These are phyloP conservation scores for Drosophila fungiperda DNA, from an alignment of 2,888 invertebrate species.

Conservation along the genomic window DNA sequence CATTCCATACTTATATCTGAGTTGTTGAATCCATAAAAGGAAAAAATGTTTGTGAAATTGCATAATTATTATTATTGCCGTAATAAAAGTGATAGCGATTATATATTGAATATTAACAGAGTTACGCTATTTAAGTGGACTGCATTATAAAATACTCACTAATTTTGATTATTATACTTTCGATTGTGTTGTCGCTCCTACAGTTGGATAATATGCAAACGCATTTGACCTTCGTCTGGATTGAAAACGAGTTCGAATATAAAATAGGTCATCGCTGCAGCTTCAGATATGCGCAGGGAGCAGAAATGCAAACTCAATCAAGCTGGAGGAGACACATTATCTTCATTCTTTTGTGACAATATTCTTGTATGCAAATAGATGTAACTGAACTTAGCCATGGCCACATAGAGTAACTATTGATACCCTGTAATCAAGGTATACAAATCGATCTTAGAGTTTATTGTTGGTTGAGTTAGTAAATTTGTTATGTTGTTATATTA, in stretches of 20 bases:
- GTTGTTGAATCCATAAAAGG: background rate
- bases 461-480: background rate
- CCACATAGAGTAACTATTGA: background rate
- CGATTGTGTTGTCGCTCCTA: constrained; percentile 27
- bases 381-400: constrained; percentile 11
- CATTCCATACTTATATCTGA: background rate
- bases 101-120: background rate
- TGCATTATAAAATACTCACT: constrained; percentile 10
- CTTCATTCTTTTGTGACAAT: background rate
- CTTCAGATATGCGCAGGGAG: constrained; percentile 3
- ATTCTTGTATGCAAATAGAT: constrained; percentile 11
- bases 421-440: background rate
- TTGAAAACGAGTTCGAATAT: constrained; percentile 33
- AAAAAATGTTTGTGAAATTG: background rate
- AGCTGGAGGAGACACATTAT: constrained; percentile 15
- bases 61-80: background rate
- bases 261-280: constrained; percentile 42
- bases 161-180: constrained; percentile 12
- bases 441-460: background rate
- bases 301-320: constrained; percentile 1
- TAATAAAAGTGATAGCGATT: background rate
- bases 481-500: background rate
- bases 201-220: constrained; percentile 49
- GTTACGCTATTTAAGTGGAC: background rate
- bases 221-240: constrained; percentile 65